Base-by-base conservation (phyloP, 53 echinoderm and acorn worm species). In the Paelopatides confundens region DNA sequence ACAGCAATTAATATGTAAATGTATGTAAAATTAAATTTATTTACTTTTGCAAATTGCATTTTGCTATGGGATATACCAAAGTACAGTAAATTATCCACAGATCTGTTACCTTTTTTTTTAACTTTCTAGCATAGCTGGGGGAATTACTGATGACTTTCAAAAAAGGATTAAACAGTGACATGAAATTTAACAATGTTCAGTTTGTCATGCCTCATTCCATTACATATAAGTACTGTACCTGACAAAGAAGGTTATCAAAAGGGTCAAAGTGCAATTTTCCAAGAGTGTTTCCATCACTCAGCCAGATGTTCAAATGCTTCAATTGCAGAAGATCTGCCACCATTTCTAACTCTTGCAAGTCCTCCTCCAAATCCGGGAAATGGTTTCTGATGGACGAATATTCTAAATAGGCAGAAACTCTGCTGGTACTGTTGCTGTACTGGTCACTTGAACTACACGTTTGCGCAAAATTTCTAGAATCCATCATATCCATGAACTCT, bases 231-330 rank as follows among this genome's bases (percentile, higher is more conserved):
- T n/a, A n/a, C n/a, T n/a, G n/a, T 66, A 96, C 96, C 96, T 94
- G 94, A 82, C 96, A 96, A 9, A 95, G 88, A 63, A 96, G 87
- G 46, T 96, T 96, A 71, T 96, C 95, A 90, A 93, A 96, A 13
- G 95, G 95, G 51, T 96, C 96, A 91, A 96, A 96, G 71, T 96
- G 96, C 17, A 95, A 93, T 86, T 96, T 96, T 11, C 96, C 96
- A 2, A 96, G 86, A 11, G 96, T 96, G 85, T 96, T 88, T 0
- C 96, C 96, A 82, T 96, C 96, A 86, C 96, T 95, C 54, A 96
- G 89, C 95, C 96, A 95, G 77, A 96, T 93, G 82, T 96, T 96
- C 34, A 95, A 76, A 67, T 96, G 96, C 17, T 83, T 65, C 18
- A 91, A 29, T 27, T 85, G 63, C 18, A 96, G 64, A 46, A 89